These are phyloP conservation scores for Amphipyra tragopoginis DNA, from an alignment of 2,888 invertebrate genomes.

Conservation along the genomic window DNA sequence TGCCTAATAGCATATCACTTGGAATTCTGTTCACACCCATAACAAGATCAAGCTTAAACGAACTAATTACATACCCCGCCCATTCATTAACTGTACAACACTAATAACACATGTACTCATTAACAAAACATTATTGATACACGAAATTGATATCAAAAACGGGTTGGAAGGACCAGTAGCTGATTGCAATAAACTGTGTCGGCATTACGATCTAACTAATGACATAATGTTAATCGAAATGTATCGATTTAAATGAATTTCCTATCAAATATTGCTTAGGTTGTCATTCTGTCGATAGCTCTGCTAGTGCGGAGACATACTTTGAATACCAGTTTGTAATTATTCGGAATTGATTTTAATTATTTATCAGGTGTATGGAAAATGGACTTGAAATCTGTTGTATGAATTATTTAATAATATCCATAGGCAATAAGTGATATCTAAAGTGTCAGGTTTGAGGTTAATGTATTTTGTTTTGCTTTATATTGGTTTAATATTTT, in stretches of 20 bases:
- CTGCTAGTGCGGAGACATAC: conserved; percentile 38
- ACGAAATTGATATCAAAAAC: conserved; percentile 43
- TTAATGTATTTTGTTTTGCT: conserved; percentile 21
- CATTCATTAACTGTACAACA: conserved; percentile 36
- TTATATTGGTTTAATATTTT: not conserved
- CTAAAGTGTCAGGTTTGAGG: conserved; percentile 10
- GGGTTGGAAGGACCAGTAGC: conserved; percentile 45
- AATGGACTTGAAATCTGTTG: conserved; percentile 14
- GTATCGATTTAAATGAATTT: conserved; percentile 65
- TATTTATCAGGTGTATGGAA: conserved; percentile 40
- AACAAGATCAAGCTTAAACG: conserved; percentile 7
- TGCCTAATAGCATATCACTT: not conserved
- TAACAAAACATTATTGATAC: conserved; percentile 47
- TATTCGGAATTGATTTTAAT: conserved; percentile 39
- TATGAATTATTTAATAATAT: conserved; percentile 38
- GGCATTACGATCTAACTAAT: conserved; percentile 50
- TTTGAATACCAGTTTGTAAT: conserved; percentile 16
- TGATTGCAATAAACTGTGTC: conserved; percentile 36
- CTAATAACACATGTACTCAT: conserved; percentile 49
- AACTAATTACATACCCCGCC: conserved; percentile 19
- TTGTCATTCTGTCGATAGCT: conserved; percentile 30
- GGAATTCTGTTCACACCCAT: not conserved
- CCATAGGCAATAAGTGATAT: conserved; percentile 24
- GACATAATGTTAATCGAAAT: conserved; percentile 59
- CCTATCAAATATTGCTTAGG: conserved; percentile 53